phyloP scores from a whole-genome alignment of 2,888 invertebrate genomes.

The Acanthacorydalis orientalis region DNA sequence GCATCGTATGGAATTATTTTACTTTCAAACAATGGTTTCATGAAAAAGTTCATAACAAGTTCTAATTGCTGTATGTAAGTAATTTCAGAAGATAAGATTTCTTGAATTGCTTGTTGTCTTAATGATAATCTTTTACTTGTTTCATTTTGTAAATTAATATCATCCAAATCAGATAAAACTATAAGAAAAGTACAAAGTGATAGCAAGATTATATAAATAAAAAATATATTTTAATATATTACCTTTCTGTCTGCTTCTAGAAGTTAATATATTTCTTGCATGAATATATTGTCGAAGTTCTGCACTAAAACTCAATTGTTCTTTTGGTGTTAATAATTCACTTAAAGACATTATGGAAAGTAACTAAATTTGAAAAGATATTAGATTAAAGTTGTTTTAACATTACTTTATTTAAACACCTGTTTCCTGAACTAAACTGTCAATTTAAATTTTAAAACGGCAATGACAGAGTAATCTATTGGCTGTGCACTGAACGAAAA shows the following conservation, averaged over 20 bases:
- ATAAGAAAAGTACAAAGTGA: conserved; percentile 7
- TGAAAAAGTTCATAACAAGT: conserved; percentile 43
- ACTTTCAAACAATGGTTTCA: conserved; percentile 35
- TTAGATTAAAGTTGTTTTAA: too few relatives aligned
- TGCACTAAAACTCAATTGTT: conserved; percentile 31
- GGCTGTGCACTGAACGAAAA: background rate
- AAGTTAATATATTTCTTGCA: conserved; percentile 42
- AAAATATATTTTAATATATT: conserved; percentile 8
- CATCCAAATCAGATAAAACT: conserved; percentile 40
- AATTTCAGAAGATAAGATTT: conserved; percentile 52
- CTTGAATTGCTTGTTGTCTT: conserved; percentile 40
- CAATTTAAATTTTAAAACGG: background rate
- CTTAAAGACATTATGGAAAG: too few relatives aligned
- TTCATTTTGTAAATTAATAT: conserved; percentile 21
- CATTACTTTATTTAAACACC: background rate
- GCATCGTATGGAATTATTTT: conserved; percentile 31
- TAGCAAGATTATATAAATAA: background rate
- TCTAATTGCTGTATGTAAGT: conserved; percentile 51
- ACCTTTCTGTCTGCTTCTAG: conserved; percentile 40
- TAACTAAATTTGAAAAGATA: too few relatives aligned
- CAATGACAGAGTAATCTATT: background rate
- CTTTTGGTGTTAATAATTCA: conserved; percentile 31
- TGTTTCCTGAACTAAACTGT: conserved; percentile 4
- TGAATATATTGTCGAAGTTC: conserved; percentile 42
- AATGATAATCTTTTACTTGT: conserved; percentile 18